Evolutionary conservation across 37 sponge, comb jelly and placozoan species (phyloP), one percentile per base, ranked within the genome.

Genomic region (Theonella swinhoei): DNA sequence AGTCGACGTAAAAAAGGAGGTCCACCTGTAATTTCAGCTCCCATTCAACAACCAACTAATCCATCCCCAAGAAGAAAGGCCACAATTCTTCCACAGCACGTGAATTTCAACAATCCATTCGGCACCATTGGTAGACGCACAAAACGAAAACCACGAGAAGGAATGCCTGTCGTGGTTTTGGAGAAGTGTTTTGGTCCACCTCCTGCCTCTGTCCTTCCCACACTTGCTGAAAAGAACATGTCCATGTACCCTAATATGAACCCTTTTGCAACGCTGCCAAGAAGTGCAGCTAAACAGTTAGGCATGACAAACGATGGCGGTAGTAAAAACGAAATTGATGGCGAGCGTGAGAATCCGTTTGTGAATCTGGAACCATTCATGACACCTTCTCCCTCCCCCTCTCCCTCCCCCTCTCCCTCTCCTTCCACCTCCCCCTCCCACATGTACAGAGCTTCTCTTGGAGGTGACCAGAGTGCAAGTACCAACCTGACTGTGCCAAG

Each of bases 371-470:
- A 7, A 17, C 54, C 54, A 14, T 47, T 14, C 54, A 47, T 47
- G 14, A 17, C 54, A 17, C 11, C 14, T 47, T 47, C 54, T 47
- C 14, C 11, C 61, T 76, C 77, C 17, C 77, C 38, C 58, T 76
- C 77, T 54, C 77, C 38, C 77, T 76, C 77, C 54, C 77, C 38
- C 77, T 76, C 77, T 29, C 77, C 7, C 61, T 76, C 77, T 54
- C 75, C 31, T 11, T 73, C 75, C 20, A 35, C 7, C 35, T 73
- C 75, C 42, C 75, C 31, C 75, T 73, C 75, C 20, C 75, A 31
- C 75, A 29, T 38, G 7, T 38, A 7, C 75, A 29, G 37, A 29
- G 37, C 20, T 38, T 36, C 77, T 43, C 73, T 9, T 64, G 28
- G 2, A 34, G 28, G 4, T 23, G 54, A 47, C 54, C 54, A 47